phyloP scores from a whole-genome alignment of 2,797 vertebrate genomes.

The Microchirus variegatus region DNA sequence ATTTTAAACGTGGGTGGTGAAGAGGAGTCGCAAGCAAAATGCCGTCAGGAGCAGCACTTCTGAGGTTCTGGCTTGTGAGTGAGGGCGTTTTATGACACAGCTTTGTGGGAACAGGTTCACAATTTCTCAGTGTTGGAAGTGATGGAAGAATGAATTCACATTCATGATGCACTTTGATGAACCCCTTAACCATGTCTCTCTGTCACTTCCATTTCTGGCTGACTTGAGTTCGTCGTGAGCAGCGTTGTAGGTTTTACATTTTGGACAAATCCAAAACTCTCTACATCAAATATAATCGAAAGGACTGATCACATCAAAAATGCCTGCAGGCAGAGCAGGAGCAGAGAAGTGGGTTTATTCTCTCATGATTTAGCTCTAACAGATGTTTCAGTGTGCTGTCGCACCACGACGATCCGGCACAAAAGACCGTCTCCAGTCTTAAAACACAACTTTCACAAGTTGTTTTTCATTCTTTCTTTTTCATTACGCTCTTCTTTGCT shows the following conservation, averaged over 20 bases:
- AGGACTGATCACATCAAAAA: conserved; percentile 13
- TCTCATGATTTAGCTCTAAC: conserved; percentile 27
- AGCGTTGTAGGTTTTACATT: too few relatives aligned
- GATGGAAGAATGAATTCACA: too few relatives aligned
- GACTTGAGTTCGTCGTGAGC: too few relatives aligned
- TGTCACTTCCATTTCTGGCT: too few relatives aligned
- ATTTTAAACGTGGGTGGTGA: conserved; percentile 49
- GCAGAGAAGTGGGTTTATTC: conserved; percentile 7
- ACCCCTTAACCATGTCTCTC: too few relatives aligned
- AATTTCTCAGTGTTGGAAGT: conserved; percentile 22
- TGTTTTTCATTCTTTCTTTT: background rate
- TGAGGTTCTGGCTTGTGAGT: conserved; percentile 15
- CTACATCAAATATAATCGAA: background rate
- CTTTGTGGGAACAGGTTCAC: conserved; percentile 21
- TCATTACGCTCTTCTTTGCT: conserved; percentile 19
- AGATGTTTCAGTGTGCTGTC: conserved; percentile 18
- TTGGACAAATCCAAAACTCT: too few relatives aligned
- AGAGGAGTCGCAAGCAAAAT: conserved; percentile 51
- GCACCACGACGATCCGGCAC: conserved; percentile 15
- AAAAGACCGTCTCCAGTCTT: conserved; percentile 21
- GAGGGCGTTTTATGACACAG: conserved; percentile 19
- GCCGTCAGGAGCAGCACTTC: conserved; percentile 27
- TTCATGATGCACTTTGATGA: too few relatives aligned
- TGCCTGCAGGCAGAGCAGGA: background rate
- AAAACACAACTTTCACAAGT: conserved; percentile 15